phyloP scores from a whole-genome alignment of 2,888 invertebrate genomes.

The Nomada lathburiana region DNA sequence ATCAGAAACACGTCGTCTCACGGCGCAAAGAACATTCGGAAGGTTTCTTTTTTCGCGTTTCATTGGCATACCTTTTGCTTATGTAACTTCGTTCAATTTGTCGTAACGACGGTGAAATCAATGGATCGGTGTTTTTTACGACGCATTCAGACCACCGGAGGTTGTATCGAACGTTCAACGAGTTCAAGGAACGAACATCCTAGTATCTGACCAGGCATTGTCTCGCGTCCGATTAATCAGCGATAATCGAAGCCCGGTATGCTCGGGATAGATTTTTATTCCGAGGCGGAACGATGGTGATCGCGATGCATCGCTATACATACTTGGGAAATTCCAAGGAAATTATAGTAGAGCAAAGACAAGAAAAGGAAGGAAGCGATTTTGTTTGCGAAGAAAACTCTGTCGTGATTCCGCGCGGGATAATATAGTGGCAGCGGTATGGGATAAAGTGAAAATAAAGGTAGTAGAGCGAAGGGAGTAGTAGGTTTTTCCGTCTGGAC shows the following conservation, averaged over 20 bases:
- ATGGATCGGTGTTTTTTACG: neutral
- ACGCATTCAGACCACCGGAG: neutral
- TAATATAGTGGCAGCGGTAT: neutral
- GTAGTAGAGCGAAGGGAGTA: neutral
- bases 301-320: neutral
- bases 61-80: constrained; percentile 2
- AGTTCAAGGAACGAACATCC: constrained; percentile 63
- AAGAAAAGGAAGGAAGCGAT: too few species aligned
- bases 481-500: neutral
- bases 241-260: constrained; percentile 50
- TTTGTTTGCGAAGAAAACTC: neutral
- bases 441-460: neutral
- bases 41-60: neutral
- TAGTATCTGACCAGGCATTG: constrained; percentile 46
- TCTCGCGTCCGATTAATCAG: constrained; percentile 51
- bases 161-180: constrained; percentile 37
- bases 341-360: neutral
- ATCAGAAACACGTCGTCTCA: neutral
- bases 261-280: constrained; percentile 35
- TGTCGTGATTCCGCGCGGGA: neutral
- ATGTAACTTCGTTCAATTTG: neutral
- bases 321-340: neutral
- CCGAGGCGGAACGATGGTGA: neutral
- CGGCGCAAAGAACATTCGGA: neutral
- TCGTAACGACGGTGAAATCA: neutral